Evolutionary conservation across 2,888 invertebrate species (phyloP).

Genomic region (Eilema depressum): DNA sequence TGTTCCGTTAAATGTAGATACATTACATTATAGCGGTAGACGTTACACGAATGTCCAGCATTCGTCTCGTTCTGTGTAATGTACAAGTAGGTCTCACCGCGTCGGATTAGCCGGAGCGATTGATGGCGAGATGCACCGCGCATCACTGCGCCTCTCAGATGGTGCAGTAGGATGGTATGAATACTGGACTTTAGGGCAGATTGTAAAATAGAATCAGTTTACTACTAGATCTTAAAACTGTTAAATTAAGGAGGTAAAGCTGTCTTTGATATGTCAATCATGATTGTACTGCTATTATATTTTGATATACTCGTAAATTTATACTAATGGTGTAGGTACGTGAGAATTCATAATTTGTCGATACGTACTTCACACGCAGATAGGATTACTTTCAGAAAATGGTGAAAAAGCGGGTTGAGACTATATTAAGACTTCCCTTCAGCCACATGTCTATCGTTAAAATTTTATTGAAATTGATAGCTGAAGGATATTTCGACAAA

Average conservation of each 20-base stretch:
- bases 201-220: not conserved
- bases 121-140: constrained; percentile 9
- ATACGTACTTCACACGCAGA: not conserved
- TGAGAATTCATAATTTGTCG: not conserved
- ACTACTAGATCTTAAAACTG: not conserved
- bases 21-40: not conserved
- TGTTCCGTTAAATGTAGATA: not conserved
- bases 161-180: not conserved
- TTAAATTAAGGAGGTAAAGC: not conserved
- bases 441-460: too few species aligned
- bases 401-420: too few species aligned
- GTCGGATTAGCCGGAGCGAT: not conserved
- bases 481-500: too few species aligned
- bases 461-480: too few species aligned
- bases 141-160: not conserved
- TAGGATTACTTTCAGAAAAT: too few species aligned
- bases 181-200: not conserved
- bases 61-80: not conserved
- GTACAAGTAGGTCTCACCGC: constrained; percentile 7
- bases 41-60: not conserved
- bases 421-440: too few species aligned
- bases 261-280: not conserved
- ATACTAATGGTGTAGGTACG: not conserved
- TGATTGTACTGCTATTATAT: too few species aligned
- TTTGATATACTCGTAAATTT: too few species aligned